These are phyloP conservation scores for Bradynema listronoti DNA, from an alignment of 1,140 invertebrate species.

Conservation along the genomic window DNA sequence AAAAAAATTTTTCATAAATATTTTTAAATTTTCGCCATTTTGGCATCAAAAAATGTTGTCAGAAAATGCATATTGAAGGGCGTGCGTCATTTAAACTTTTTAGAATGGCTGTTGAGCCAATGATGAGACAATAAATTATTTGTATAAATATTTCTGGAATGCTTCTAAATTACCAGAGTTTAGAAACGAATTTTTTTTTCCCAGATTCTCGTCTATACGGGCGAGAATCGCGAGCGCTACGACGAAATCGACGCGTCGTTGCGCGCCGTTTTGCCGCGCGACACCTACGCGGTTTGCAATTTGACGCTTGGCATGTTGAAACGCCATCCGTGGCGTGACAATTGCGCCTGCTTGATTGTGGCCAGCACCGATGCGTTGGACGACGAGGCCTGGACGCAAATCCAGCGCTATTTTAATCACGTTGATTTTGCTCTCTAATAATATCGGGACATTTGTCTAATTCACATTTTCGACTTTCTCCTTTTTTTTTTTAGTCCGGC, in stretches of 20 bases:
- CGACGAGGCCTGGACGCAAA: conserved; percentile 41
- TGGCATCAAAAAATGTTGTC: too few relatives aligned
- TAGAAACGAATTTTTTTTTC: too few relatives aligned
- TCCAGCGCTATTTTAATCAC: conserved; percentile 50
- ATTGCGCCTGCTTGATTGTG: conserved; percentile 38
- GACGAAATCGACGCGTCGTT: conserved; percentile 28
- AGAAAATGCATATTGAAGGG: too few relatives aligned
- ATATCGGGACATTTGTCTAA: too few relatives aligned
- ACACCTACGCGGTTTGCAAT: conserved; percentile 45
- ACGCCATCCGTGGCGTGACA: conserved; percentile 41
- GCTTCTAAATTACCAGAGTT: too few relatives aligned
- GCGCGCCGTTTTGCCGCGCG: conserved; percentile 32
- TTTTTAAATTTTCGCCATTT: too few relatives aligned
- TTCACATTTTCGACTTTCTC: conserved; percentile 3
- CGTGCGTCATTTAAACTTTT: too few relatives aligned
- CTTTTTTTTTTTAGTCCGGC: conserved; percentile 43
- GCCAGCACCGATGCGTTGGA: conserved; percentile 47
- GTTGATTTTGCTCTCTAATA: too few relatives aligned
- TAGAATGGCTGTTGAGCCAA: too few relatives aligned
- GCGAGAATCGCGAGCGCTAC: conserved; percentile 34
- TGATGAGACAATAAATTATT: too few relatives aligned
- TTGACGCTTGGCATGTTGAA: conserved; percentile 27
- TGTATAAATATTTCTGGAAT: too few relatives aligned
- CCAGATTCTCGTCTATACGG: conserved; percentile 52
- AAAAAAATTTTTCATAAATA: too few relatives aligned